These are phyloP conservation scores for Clarias pachynema DNA, from an alignment of 2,797 vertebrate genomes.

Conservation along the genomic window DNA sequence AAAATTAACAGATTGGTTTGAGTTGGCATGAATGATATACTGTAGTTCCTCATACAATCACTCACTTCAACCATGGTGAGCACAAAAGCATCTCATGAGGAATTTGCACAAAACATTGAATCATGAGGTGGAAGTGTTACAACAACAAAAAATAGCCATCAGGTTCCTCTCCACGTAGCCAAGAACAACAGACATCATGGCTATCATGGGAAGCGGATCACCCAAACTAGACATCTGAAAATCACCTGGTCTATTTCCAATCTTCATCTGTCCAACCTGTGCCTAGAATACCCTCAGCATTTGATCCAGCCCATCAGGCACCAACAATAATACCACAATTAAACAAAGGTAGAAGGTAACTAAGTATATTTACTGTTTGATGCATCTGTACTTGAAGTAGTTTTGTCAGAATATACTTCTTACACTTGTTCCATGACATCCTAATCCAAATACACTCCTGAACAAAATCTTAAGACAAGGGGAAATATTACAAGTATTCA, in stretches of 20 bases:
- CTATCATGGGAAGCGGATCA: neutral
- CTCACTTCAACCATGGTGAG: neutral
- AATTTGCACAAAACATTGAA: neutral
- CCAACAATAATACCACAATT: neutral
- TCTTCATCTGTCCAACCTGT: neutral
- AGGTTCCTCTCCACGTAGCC: neutral
- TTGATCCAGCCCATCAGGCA: neutral
- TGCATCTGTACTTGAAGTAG: too few relatives aligned
- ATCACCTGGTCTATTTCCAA: neutral
- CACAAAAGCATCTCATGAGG: neutral
- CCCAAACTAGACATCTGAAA: neutral
- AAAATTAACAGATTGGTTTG: neutral
- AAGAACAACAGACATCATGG: neutral
- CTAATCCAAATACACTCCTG: too few relatives aligned
- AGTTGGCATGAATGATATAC: neutral
- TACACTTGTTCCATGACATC: too few relatives aligned
- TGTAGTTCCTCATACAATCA: neutral
- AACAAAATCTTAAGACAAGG: too few relatives aligned
- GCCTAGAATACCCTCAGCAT: neutral
- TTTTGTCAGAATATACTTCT: too few relatives aligned
- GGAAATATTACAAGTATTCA: too few relatives aligned
- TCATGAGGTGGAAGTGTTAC: neutral
- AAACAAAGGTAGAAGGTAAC: too few relatives aligned
- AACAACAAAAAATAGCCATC: neutral
- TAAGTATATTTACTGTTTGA: too few relatives aligned